Conservation (phyloP, 2,797 vertebrate species). For the Enteromius paludinosus region DNA sequence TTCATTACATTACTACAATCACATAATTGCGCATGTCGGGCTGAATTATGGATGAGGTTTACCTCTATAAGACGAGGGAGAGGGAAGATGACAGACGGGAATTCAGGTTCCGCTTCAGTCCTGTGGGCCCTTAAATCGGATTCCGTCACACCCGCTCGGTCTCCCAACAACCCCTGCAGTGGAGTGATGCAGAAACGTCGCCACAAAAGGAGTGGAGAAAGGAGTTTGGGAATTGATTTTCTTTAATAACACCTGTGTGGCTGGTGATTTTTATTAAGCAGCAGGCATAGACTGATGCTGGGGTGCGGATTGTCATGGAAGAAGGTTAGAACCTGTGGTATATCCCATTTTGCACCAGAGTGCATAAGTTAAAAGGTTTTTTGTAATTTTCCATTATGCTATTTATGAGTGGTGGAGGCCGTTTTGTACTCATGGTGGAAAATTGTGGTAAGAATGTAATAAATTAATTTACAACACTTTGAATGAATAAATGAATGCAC, state of each 20-base stretch:
- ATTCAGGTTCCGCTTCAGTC: conserved; percentile 31
- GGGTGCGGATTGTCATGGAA: background rate
- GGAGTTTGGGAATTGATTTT: conserved; percentile 14
- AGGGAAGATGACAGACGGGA: conserved; percentile 36
- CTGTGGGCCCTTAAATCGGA: conserved; percentile 18
- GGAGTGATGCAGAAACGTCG: background rate
- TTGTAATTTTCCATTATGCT: background rate
- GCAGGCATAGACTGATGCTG: conserved; percentile 10
- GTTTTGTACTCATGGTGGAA: background rate
- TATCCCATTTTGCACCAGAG: conserved; percentile 15
- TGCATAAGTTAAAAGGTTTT: conserved; percentile 1
- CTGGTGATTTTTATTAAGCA: background rate
- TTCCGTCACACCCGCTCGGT: conserved; percentile 28
- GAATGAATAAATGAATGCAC: too few relatives aligned
- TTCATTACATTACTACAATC: conserved; percentile 68
- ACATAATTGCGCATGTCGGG: conserved; percentile 62
- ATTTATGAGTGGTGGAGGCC: background rate
- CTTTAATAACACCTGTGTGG: conserved; percentile 18
- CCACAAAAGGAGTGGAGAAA: conserved; percentile 6
- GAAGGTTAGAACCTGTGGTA: conserved; percentile 17
- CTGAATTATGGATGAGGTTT: conserved; percentile 71
- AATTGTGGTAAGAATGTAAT: background rate
- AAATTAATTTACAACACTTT: too few relatives aligned
- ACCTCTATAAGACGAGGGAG: conserved; percentile 35
- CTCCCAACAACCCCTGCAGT: conserved; percentile 9